Evolutionary conservation across 37 sponge, comb jelly and placozoan species (phyloP).

Genomic region (Halisarca cf. caerulea): DNA sequence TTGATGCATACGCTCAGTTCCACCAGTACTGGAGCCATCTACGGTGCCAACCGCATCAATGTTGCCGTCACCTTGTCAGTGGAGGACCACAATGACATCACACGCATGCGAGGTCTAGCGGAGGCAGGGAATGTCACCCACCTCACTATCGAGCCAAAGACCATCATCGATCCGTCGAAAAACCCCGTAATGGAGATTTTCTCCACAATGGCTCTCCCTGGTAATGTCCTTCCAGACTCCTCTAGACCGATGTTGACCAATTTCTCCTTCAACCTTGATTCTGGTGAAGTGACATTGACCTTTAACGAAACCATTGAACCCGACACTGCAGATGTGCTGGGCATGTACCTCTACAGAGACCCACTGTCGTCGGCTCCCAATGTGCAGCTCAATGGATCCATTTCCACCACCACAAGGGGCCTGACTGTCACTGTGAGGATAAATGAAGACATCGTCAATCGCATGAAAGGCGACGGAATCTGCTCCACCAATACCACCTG

Average conservation of each 20-base stretch:
- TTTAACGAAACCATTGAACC: slow-evolving; percentile 84
- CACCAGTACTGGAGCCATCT: background rate
- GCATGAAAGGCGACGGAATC: slow-evolving; percentile 63
- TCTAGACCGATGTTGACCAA: slow-evolving; percentile 40
- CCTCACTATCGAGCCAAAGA: slow-evolving; percentile 35
- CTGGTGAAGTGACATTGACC: slow-evolving; percentile 49
- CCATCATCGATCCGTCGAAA: slow-evolving; percentile 53
- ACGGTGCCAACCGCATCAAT: slow-evolving; percentile 16
- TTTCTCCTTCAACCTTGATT: slow-evolving; percentile 71
- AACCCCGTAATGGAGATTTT: slow-evolving; percentile 35
- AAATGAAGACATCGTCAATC: slow-evolving; percentile 60
- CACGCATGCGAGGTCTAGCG: slow-evolving; percentile 58
- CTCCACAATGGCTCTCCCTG: slow-evolving; percentile 28
- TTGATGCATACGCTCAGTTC: slow-evolving; percentile 42
- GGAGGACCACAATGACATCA: slow-evolving; percentile 64
- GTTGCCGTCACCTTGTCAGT: slow-evolving; percentile 47
- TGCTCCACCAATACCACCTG: slow-evolving; percentile 69
- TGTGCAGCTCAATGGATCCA: background rate
- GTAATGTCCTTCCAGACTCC: slow-evolving; percentile 29
- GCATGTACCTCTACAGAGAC: slow-evolving; percentile 53
- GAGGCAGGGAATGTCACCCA: slow-evolving; percentile 50
- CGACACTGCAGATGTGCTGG: slow-evolving; percentile 31
- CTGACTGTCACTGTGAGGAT: slow-evolving; percentile 34
- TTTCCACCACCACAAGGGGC: background rate
- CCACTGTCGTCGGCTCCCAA: slow-evolving; percentile 17